phyloP scores from a whole-genome alignment of 2,888 invertebrate species.

The Frankliniella intonsa region DNA sequence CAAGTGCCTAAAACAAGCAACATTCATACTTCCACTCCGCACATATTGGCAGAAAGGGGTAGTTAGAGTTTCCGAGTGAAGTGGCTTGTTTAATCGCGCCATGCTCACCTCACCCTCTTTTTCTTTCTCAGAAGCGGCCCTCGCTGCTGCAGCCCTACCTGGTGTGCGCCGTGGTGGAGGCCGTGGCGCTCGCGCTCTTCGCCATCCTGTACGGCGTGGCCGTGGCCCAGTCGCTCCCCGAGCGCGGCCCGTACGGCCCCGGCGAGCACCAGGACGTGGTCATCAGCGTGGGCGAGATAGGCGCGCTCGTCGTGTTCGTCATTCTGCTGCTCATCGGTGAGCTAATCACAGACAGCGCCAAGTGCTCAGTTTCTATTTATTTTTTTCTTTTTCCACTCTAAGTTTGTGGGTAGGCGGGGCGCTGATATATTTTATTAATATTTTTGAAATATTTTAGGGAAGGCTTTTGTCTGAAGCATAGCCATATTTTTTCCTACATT shows the following conservation, averaged over 20 bases:
- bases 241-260: not conserved
- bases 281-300: not conserved
- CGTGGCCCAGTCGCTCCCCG: not conserved
- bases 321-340: conserved; percentile 11
- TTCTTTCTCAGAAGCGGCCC: no score
- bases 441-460: not conserved
- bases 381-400: not conserved
- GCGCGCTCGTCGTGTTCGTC: not conserved
- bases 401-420: not conserved
- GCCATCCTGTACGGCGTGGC: not conserved
- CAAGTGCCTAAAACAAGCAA: no score
- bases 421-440: not conserved
- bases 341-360: not conserved
- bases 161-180: not conserved
- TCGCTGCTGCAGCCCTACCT: not conserved
- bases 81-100: no score
- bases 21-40: no score
- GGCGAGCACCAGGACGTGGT: not conserved
- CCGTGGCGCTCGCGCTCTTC: not conserved
- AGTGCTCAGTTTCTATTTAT: not conserved
- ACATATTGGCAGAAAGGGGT: no score
- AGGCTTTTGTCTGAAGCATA: not conserved
- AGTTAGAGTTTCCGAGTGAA: no score
- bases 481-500: no score
- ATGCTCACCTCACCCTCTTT: no score